A percentile compares a stretch with the other conserved stretches of the same genome.
These are phyloP conservation scores for Trinorchestia longiramus DNA, from an alignment of 1,140 invertebrate species.

Conservation along the genomic window DNA sequence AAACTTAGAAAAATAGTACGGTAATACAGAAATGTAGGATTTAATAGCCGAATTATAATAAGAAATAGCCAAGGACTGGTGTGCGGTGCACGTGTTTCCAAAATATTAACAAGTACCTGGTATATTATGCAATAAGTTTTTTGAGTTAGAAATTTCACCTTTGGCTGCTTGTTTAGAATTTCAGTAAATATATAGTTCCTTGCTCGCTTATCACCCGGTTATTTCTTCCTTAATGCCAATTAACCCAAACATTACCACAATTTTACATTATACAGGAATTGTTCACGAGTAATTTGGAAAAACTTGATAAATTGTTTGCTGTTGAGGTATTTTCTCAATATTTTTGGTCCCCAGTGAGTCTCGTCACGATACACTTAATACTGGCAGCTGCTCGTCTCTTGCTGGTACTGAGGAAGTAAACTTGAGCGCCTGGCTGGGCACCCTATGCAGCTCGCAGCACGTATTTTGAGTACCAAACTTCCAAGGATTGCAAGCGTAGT, in stretches of 20 bases:
- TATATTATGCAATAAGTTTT: no score
- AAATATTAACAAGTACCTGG: no score
- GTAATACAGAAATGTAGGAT: no score
- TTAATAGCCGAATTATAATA: no score
- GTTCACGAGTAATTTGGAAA: neutral
- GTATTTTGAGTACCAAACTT: neutral
- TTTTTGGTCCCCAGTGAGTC: neutral
- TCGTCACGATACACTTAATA: neutral
- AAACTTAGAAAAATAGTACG: no score
- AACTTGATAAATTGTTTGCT: neutral
- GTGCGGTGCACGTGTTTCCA: no score
- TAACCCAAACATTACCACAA: neutral
- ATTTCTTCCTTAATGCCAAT: no score
- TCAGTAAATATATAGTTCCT: no score
- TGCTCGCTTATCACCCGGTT: no score
- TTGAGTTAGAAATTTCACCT: no score
- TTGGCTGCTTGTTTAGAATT: no score
- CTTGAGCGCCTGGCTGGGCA: neutral
- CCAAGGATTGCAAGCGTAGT: neutral
- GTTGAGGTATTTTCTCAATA: neutral
- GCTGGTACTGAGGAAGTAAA: neutral
- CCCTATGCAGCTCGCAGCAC: neutral
- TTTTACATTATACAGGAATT: neutral
- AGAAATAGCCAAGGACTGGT: no score
- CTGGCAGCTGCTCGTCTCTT: neutral